Evolutionary conservation across 2,888 invertebrate species (phyloP).

Genomic region (Buathra laborator): DNA sequence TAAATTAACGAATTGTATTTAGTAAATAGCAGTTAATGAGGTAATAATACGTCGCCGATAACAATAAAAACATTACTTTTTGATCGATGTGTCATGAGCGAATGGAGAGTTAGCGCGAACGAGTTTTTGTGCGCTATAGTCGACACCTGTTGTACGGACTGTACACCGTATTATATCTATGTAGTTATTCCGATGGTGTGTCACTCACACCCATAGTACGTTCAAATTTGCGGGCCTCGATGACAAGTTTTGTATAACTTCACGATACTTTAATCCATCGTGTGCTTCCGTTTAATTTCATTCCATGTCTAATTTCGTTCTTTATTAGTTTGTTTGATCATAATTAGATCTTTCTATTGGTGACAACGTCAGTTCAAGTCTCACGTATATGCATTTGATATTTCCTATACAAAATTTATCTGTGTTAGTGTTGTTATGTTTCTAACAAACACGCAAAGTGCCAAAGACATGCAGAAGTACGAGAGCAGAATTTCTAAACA

Average conservation of each 20-base stretch:
- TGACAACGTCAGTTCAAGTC: neutral
- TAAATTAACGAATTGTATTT: neutral
- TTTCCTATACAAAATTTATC: no score
- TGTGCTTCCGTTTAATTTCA: neutral
- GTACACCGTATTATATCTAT: slow-evolving; percentile 1
- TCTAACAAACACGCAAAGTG: no score
- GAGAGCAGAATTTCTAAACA: neutral
- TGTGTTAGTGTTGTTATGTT: no score
- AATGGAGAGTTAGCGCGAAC: slow-evolving; percentile 25
- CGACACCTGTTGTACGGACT: slow-evolving; percentile 40
- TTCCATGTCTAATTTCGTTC: neutral
- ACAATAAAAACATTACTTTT: neutral
- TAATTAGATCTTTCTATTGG: neutral
- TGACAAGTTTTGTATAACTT: neutral
- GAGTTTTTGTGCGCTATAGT: slow-evolving; percentile 39
- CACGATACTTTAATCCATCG: neutral
- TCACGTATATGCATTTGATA: no score
- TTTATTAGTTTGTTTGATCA: neutral
- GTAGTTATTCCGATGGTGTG: slow-evolving; percentile 32
- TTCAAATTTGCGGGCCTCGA: slow-evolving; percentile 5
- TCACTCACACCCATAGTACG: slow-evolving; percentile 11
- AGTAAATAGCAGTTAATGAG: neutral
- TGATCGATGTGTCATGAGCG: neutral
- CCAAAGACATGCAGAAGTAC: neutral
- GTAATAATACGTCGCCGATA: neutral